Evolutionary conservation across 2,113 vertebrate genomes (phyloP), one percentile per base, ranked within the genome.

Genomic region (Murina feae): DNA sequence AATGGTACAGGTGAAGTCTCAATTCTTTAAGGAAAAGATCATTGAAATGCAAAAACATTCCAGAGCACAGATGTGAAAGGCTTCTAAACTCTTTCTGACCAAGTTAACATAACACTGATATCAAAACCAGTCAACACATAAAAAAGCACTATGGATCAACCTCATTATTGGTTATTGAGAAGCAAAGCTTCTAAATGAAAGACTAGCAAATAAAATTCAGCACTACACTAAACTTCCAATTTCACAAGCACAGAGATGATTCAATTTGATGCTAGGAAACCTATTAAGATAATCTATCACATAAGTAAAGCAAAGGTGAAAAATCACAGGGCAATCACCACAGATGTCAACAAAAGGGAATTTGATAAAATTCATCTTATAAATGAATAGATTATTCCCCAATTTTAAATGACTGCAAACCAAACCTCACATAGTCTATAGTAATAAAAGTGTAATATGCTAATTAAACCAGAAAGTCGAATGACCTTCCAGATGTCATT

Each of bases 161-260:
- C 35, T 79, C 42, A 95, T 28, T 63, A 65, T 2, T 60, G 35
- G 84, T 81, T 14, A 85, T 37, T 44, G 47, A 95, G 80, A 93
- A 93, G 84, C 30, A 95, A 94, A 91, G 90, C 51, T 69, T 84
- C 72, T 82, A 80, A 95, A 71, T 53, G 35, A 76, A 93, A 94
- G 3, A 80, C 20, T 68, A 71, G n/a, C 32, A 76, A 93, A 86
- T 51, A 90, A 93, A 95, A 94, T 68, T 49, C 58, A 95, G 53
- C n/a, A 76, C 39, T 66, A 65, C 2, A 28, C 37, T 30, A 65
- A 96, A 75, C 72, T 92, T 86, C 84, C 55, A 75, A 89, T 80
- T 84, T 90, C 90, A 49, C 13, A 80, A 84, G 63, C 55, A 80
- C 7, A 87, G n/a, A 17, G 47, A 74, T 76, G 30, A 72, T 66